A percentile compares a stretch with the other conserved stretches of the same genome.
Conservation (phyloP, 2,113 vertebrate genomes). For the Gila orcuttii region DNA sequence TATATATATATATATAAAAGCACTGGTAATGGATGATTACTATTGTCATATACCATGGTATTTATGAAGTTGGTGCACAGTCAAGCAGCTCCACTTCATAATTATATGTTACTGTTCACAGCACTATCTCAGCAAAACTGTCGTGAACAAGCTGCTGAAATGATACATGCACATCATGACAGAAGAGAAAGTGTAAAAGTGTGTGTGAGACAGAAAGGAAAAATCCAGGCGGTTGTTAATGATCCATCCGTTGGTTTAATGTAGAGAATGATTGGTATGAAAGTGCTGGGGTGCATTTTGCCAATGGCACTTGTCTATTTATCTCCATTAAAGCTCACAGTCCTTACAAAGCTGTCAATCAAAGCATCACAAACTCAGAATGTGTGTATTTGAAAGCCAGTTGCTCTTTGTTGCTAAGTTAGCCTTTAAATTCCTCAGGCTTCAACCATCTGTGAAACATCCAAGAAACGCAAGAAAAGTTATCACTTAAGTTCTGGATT, state of each 20-base stretch:
- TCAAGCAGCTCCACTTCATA: background rate
- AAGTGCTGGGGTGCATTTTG: constrained; percentile 40
- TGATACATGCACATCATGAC: background rate
- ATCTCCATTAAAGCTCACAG: constrained; percentile 48
- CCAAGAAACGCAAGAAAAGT: constrained; percentile 49
- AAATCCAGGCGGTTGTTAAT: constrained; percentile 27
- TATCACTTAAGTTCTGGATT: background rate
- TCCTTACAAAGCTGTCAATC: constrained; percentile 54
- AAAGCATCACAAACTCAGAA: constrained; percentile 27
- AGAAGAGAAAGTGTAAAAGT: background rate
- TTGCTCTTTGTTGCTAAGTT: constrained; percentile 52
- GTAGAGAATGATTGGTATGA: constrained; percentile 42
- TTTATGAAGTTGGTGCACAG: background rate
- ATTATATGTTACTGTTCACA: background rate
- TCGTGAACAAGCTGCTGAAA: background rate
- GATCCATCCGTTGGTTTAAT: constrained; percentile 42
- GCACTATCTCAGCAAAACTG: background rate
- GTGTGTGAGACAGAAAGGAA: background rate
- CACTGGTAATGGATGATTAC: background rate
- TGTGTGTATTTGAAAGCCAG: constrained; percentile 34
- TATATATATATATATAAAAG: background rate
- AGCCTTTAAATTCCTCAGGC: constrained; percentile 65
- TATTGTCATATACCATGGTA: background rate
- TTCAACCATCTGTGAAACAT: constrained; percentile 70
- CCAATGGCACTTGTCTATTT: constrained; percentile 44